Evolutionary conservation across 2,113 vertebrate species (phyloP).

Genomic region (Carollia perspicillata): DNA sequence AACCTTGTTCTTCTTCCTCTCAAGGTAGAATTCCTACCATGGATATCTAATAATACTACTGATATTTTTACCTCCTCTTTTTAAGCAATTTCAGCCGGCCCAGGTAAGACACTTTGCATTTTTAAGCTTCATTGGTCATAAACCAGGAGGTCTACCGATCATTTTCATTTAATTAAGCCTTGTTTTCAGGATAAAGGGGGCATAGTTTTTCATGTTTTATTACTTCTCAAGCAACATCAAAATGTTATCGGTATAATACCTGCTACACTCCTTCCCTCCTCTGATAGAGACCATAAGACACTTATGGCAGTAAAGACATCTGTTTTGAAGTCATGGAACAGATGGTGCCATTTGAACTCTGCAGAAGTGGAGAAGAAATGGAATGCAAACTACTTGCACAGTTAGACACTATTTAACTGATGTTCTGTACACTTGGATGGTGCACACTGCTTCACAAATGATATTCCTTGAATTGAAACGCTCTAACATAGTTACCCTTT

Average conservation of each 20-base stretch:
- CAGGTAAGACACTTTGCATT: background rate
- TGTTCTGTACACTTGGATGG: background rate
- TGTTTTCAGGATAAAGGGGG: background rate
- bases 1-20: constrained; percentile 35
- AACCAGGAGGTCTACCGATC: background rate
- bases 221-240: constrained; percentile 32
- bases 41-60: background rate
- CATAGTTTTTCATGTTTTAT: constrained; percentile 25
- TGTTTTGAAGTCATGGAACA: constrained; percentile 50
- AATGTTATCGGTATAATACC: constrained; percentile 10
- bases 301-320: background rate
- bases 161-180: constrained; percentile 36
- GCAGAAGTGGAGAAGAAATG: constrained; percentile 29
- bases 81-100: background rate
- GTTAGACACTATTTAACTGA: constrained; percentile 16
- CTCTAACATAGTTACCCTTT: background rate
- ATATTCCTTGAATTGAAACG: background rate
- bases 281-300: constrained; percentile 13
- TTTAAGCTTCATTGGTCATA: background rate
- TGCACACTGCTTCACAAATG: background rate
- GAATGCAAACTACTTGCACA: background rate
- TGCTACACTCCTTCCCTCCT: background rate
- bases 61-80: background rate
- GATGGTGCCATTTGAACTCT: constrained; percentile 53
- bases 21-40: background rate